Base-by-base conservation (phyloP, 1,140 invertebrate species). In the Triops cancriformis region DNA sequence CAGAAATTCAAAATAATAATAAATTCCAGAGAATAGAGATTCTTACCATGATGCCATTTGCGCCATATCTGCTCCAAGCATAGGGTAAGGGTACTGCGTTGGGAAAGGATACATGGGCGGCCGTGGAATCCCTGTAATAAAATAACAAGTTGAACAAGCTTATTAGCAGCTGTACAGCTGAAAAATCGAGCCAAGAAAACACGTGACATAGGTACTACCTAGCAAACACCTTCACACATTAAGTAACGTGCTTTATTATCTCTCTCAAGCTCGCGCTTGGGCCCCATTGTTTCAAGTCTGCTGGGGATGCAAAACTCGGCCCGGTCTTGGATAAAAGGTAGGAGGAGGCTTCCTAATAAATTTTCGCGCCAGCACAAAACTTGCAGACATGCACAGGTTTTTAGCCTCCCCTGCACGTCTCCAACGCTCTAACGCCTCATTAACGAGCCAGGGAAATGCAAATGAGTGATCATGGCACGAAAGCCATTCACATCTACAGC, bases 31-130 rank as follows among this genome's bases (percentile, higher is more conserved):
- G 11, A 51, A 45, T 7, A 76, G n/a, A 18, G 78, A 51, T 76
- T 90, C 92, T 92, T 88, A 97, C 95, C 95, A 97, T 83, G 94
- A 92, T 80, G 92, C 93, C 82, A 96, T 93, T 89, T 96, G 94
- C 83, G 94, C 92, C 89, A 97, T 95, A 85, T 98, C 96, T 80
- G 95, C 93, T 85, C 93, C 93, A 82, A 97, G 91, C 89, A 97
- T 94, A 82, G 94, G 93, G 87, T 96, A 97, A 73, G 94, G 92
- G 85, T 97, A 97, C 85, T 94, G 95, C 82, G 89, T 90, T 82
- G 92, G 88, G 84, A 96, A 95, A 77, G 94, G 91, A 86, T 97
- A 97, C 89, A 97, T 93, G 12, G 94, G 91, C 72, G 94, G 93
- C 85, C 95, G 89, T 80, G 94, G 93, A 81, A 97, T 88, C 83